Conservation (phyloP, 2,113 vertebrate species). For the Aplodontia rufa region DNA sequence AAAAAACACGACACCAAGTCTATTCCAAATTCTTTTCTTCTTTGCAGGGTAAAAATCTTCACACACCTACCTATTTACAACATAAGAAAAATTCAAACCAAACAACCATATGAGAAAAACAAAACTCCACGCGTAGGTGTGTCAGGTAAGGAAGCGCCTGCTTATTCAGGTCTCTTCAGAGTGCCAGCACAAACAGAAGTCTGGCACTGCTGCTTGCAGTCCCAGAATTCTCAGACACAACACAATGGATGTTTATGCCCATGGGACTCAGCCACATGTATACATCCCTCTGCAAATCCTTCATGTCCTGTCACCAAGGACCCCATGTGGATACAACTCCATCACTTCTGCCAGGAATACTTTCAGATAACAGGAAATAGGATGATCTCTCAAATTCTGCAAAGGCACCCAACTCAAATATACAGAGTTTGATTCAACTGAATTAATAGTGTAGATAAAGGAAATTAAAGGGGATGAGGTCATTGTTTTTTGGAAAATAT, state of each 20-base stretch:
- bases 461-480: not conserved
- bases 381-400: not conserved
- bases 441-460: not conserved
- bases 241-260: not conserved
- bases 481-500: not conserved
- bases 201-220: constrained; percentile 38
- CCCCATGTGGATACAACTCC: fast-evolving
- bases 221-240: not conserved
- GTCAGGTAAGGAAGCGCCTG: not conserved
- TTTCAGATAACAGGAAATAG: not conserved
- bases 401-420: not conserved
- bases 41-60: constrained; percentile 5
- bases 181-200: constrained; percentile 62
- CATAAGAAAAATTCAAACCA: constrained; percentile 53
- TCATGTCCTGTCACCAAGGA: not conserved
- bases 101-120: constrained; percentile 13
- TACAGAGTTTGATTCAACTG: not conserved
- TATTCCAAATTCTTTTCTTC: not conserved
- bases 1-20: not conserved
- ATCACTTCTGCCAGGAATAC: not conserved
- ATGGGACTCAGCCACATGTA: not conserved
- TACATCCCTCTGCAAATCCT: not conserved
- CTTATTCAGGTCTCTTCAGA: not conserved
- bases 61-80: not conserved
- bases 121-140: not conserved